A percentile compares a stretch with the other conserved stretches of the same genome.
phyloP scores from a whole-genome alignment of 2,797 vertebrate species.

The Avahi laniger region DNA sequence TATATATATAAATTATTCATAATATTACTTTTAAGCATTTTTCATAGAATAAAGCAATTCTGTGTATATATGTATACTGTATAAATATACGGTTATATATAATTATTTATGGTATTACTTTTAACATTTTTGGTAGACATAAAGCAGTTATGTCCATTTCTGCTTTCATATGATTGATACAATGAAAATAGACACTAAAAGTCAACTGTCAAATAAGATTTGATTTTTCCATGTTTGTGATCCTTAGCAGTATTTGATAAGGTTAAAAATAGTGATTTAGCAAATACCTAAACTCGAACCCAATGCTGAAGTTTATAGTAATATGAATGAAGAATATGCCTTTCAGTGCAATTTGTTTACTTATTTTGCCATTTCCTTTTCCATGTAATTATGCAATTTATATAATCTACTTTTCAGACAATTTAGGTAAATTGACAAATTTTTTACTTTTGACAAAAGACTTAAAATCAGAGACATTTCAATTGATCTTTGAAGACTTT shows the following conservation, averaged over 20 bases:
- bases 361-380: constrained; percentile 23
- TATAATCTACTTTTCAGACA: background rate
- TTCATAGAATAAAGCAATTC: background rate
- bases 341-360: constrained; percentile 16
- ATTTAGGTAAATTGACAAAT: background rate
- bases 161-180: constrained; percentile 21
- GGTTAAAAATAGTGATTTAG: background rate
- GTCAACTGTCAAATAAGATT: background rate
- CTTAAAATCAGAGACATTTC: background rate
- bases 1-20: background rate
- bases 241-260: background rate
- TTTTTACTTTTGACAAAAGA: background rate
- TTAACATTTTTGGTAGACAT: background rate
- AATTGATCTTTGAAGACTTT: background rate
- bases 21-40: background rate
- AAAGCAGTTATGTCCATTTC: background rate
- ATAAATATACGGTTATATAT: background rate
- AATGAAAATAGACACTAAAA: background rate
- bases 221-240: constrained; percentile 39
- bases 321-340: background rate
- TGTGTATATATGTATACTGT: background rate
- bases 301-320: background rate
- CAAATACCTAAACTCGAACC: background rate
- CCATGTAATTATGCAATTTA: background rate
- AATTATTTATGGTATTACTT: background rate